Base-by-base conservation (phyloP, 2,113 vertebrate species). In the Aspidoscelis tigris region DNA sequence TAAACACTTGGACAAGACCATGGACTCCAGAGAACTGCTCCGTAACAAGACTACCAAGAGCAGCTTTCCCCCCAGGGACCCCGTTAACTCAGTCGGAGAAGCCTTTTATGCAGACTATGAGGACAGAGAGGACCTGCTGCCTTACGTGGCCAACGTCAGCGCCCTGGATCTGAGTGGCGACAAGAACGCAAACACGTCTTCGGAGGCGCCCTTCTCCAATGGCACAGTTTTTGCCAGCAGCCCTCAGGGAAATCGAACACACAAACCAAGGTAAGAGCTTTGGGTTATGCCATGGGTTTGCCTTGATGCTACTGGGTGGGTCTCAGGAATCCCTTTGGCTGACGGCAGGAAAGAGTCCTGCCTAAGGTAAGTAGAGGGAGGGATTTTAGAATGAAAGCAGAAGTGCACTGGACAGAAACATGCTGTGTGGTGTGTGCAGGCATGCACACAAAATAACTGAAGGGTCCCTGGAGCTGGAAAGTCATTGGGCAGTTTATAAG, bases 231-330 rank as follows among this genome's bases (percentile, higher is more conserved):
- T 95, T 83, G 79, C 93, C 8, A 90, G 91, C 0, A 90, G 93
- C 55, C 89, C 93, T 43, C 94, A 90, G 0, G 93, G 96, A 58
- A 95, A 96, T 90, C 96, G 97, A 78, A 96, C 96, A 8, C 98
- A 98, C 95, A 98, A 98, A 93, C 97, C 96, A 90, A 99, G 98
- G 98, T 99, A 96, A 88, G 95, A 53, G 10, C 0, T 44, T 33
- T 85, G 84, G 53, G 0, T 71, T 76, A 72, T 39, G 84, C 20
- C 78, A 4, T 82, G 0, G 0, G 26, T 72, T 88, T 0, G 0
- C 26, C 16, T 53, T 2, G 81, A 71, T 61, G 12, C 77, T 47
- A 1, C 66, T 10, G 18, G 53, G 68, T n/a, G 1, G 80, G 44
- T 61, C 20, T 66, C 22, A 26, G 5, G 22, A 18, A 18, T 61